Evolutionary conservation across 2,113 vertebrate species (phyloP).

Genomic region (Serinus canaria): DNA sequence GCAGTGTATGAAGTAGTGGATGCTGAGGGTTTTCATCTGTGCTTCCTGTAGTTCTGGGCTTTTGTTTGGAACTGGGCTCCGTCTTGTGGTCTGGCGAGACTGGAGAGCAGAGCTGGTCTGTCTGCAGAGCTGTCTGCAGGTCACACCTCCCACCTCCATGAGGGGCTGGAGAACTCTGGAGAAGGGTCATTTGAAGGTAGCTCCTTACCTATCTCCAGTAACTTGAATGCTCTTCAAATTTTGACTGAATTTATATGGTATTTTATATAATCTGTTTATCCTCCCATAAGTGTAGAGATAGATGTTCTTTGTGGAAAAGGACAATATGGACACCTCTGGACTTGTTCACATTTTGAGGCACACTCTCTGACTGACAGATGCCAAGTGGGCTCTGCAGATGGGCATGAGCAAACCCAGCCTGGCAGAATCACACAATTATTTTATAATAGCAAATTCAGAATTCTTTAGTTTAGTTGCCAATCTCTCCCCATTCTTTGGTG

Average conservation of each 20-base stretch:
- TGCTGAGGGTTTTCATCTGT: not conserved
- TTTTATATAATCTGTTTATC: not conserved
- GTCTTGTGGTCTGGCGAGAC: not conserved
- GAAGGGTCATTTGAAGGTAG: not conserved
- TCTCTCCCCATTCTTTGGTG: not conserved
- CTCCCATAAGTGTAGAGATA: not conserved
- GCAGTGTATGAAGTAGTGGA: not conserved
- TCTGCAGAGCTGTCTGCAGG: not conserved
- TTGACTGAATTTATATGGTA: not conserved
- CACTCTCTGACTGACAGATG: not conserved
- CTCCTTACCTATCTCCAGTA: not conserved
- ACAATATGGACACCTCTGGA: not conserved
- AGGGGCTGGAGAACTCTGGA: not conserved
- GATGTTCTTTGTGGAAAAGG: not conserved
- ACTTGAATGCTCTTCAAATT: not conserved
- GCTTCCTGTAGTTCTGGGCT: not conserved
- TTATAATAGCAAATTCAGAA: not conserved
- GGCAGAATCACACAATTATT: not conserved
- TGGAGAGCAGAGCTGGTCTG: not conserved
- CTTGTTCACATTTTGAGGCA: not conserved
- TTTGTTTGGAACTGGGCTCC: not conserved
- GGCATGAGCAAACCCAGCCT: not conserved
- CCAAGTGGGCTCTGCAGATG: not conserved
- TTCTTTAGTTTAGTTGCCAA: not conserved
- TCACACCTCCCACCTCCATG: not conserved